phyloP scores from a whole-genome alignment of 2,113 vertebrate species.

The Symphodus melops region DNA sequence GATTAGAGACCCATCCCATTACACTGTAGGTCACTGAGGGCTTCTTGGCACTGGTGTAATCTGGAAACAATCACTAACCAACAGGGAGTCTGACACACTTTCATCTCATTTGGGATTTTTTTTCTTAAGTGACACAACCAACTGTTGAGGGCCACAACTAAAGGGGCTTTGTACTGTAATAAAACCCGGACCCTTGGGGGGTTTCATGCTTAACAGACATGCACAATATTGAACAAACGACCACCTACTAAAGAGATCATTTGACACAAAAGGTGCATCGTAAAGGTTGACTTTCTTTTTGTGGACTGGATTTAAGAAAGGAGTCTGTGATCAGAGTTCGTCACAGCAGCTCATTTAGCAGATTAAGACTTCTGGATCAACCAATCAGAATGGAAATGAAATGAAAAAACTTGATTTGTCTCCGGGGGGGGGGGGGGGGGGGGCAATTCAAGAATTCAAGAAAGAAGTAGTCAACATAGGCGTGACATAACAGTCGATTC shows the following conservation, averaged over 20 bases:
- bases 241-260: too few species aligned
- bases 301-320: too few species aligned
- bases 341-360: background rate
- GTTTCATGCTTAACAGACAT: background rate
- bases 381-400: background rate
- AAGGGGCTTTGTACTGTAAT: too few species aligned
- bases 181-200: too few species aligned
- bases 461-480: too few species aligned
- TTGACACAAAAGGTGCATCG: too few species aligned
- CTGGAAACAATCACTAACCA: conserved; percentile 71
- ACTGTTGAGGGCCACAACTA: conserved; percentile 23
- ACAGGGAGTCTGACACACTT: conserved; percentile 48
- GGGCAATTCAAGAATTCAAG: too few species aligned
- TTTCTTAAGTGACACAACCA: conserved; percentile 31
- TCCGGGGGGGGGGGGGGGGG: too few species aligned
- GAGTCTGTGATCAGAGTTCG: background rate
- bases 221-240: background rate
- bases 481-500: conserved; percentile 31
- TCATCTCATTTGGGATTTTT: conserved; percentile 47
- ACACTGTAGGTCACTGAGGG: conserved; percentile 60
- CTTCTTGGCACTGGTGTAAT: conserved; percentile 64
- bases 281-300: too few species aligned
- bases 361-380: background rate
- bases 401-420: too few species aligned
- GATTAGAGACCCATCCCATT: conserved; percentile 75